A percentile compares a stretch with the other conserved stretches of the same genome.
These are phyloP conservation scores for Mola mola DNA, from an alignment of 2,113 vertebrate genomes.

Conservation along the genomic window DNA sequence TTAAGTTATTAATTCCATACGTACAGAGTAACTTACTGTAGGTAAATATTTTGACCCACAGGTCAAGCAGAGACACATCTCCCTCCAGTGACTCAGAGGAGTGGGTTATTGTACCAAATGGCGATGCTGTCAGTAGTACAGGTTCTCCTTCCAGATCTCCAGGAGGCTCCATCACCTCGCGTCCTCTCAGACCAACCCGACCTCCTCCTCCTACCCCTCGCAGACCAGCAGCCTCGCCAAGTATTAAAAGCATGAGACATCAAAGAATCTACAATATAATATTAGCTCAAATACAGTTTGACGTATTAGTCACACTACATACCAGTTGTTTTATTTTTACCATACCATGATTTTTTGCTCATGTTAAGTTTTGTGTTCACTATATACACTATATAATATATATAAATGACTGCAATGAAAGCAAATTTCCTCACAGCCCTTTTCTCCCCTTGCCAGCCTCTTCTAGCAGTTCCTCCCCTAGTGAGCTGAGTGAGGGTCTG, in stretches of 20 bases:
- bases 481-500: slow-evolving; percentile 78
- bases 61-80: slow-evolving; percentile 83
- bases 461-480: slow-evolving; percentile 81
- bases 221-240: slow-evolving; percentile 79
- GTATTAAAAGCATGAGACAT: slow-evolving; percentile 64
- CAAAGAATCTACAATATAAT: background rate
- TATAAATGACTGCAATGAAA: background rate
- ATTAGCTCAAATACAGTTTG: slow-evolving; percentile 1
- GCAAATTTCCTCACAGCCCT: background rate
- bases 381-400: too few relatives aligned
- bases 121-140: slow-evolving; percentile 77
- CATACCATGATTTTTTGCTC: background rate
- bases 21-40: too few relatives aligned
- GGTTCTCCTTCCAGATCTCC: slow-evolving; percentile 87
- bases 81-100: slow-evolving; percentile 86
- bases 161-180: slow-evolving; percentile 81
- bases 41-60: slow-evolving; percentile 49
- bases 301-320: background rate
- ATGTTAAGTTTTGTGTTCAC: background rate
- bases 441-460: slow-evolving; percentile 71
- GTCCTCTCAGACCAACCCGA: slow-evolving; percentile 87
- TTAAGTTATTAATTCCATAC: too few relatives aligned
- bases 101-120: slow-evolving; percentile 81
- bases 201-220: slow-evolving; percentile 88
- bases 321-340: background rate